Conservation (phyloP, 2,113 vertebrate species). For the Plecotus auritus region DNA sequence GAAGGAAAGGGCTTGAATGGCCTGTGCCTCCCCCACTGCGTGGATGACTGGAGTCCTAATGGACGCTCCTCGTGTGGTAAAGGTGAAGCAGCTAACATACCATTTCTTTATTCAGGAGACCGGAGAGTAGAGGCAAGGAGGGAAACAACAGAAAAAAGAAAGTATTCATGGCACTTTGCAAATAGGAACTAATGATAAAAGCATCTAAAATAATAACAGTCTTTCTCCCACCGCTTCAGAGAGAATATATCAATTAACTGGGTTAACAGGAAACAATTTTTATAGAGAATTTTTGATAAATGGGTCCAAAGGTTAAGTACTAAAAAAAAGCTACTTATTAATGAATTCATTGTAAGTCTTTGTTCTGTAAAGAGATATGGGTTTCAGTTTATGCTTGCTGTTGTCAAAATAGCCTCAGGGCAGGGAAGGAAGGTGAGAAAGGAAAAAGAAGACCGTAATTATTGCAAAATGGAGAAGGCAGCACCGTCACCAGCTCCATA, state of each 20-base stretch:
- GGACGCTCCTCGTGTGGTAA: not conserved
- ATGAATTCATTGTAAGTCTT: not conserved
- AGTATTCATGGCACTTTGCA: not conserved
- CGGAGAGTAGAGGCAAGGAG: not conserved
- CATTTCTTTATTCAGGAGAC: not conserved
- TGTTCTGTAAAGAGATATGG: not conserved
- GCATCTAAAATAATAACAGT: not conserved
- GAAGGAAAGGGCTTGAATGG: not conserved
- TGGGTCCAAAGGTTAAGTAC: not conserved
- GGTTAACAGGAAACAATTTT: constrained; percentile 10
- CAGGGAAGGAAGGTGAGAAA: not conserved
- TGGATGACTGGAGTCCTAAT: not conserved
- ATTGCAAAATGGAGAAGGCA: not conserved
- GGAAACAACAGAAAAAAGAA: not conserved
- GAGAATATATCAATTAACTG: constrained; percentile 1
- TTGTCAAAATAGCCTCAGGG: not conserved
- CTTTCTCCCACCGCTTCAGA: not conserved
- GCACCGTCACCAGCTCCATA: not conserved
- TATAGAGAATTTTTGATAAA: constrained; percentile 23
- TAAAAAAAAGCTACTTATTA: not conserved
- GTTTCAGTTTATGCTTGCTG: not conserved
- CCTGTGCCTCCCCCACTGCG: not conserved
- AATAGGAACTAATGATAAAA: not conserved
- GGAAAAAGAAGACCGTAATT: not conserved
- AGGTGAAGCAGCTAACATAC: not conserved